Conservation (phyloP, 1,140 invertebrate genomes). For the Alviniconcha marisindica region DNA sequence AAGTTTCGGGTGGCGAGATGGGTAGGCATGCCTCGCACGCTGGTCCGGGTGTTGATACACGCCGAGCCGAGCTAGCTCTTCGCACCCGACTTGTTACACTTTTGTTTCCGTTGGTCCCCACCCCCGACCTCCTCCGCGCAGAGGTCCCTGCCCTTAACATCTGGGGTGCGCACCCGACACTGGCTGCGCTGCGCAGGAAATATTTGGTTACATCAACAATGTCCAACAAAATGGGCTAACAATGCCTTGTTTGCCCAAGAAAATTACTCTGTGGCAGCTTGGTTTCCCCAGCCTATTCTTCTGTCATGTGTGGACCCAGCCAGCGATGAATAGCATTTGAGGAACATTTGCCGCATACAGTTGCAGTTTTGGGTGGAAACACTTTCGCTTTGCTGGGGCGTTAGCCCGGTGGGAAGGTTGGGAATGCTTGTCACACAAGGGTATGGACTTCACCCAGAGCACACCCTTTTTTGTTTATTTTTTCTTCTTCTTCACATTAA, state of each 20-base stretch:
- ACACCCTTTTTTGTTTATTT: no score
- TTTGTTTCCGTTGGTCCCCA: slow-evolving; percentile 22
- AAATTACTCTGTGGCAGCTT: slow-evolving; percentile 28
- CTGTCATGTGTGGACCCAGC: not conserved
- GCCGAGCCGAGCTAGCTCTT: not conserved
- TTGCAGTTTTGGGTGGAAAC: not conserved
- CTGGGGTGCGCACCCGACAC: slow-evolving; percentile 17
- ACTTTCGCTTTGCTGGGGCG: not conserved
- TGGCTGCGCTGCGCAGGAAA: not conserved
- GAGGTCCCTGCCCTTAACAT: slow-evolving; percentile 20
- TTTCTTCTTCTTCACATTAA: no score
- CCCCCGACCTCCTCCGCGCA: not conserved
- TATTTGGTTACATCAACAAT: slow-evolving; percentile 38
- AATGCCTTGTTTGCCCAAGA: slow-evolving; percentile 35
- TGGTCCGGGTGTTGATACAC: slow-evolving; percentile 25
- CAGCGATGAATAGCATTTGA: not conserved
- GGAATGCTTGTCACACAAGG: not conserved
- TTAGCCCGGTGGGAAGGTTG: not conserved
- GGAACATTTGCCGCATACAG: not conserved
- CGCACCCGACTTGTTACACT: slow-evolving; percentile 36
- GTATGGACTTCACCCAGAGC: not conserved
- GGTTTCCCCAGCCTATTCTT: not conserved
- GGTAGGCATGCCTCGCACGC: not conserved
- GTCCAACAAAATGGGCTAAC: slow-evolving; percentile 36
- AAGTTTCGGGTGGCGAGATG: slow-evolving; percentile 30